Evolutionary conservation across 1,140 invertebrate genomes (phyloP).

Genomic region (Habropoda laboriosa): DNA sequence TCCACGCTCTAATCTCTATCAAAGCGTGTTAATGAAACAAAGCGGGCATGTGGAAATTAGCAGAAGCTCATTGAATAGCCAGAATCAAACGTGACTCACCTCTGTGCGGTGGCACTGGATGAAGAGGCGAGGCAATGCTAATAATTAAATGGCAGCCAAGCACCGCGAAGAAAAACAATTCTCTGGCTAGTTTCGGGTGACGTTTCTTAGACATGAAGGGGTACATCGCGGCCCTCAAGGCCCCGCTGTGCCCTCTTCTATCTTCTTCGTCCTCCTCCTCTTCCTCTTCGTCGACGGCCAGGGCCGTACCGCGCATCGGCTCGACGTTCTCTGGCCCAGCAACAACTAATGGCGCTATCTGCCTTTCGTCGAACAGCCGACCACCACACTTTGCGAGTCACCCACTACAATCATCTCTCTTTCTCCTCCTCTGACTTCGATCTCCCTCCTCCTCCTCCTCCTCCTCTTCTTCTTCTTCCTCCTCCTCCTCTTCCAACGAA

Average conservation of each 20-base stretch:
- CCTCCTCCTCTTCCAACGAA: conserved; percentile 30
- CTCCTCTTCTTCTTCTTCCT: not conserved
- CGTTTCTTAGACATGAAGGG: conserved; percentile 27
- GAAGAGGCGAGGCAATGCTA: conserved; percentile 57
- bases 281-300: conserved; percentile 56
- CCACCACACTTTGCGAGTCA: conserved; percentile 67
- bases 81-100: conserved; percentile 55
- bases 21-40: not conserved
- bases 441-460: conserved; percentile 5
- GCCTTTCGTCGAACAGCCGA: conserved; percentile 63
- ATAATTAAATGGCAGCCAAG: conserved; percentile 49
- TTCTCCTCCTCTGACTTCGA: conserved; percentile 16
- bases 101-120: conserved; percentile 45
- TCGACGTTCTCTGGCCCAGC: conserved; percentile 49
- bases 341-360: conserved; percentile 67
- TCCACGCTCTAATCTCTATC: not conserved
- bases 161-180: conserved; percentile 38
- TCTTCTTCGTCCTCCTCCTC: conserved; percentile 53
- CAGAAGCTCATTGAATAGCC: too few relatives aligned
- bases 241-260: conserved; percentile 7
- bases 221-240: conserved; percentile 42
- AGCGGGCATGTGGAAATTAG: too few relatives aligned
- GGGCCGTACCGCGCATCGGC: conserved; percentile 59
- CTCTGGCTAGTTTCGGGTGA: conserved; percentile 18
- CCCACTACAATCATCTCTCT: conserved; percentile 56